These are phyloP conservation scores for Glaucopsyche alexis DNA, from an alignment of 2,888 invertebrate species.

Conservation along the genomic window DNA sequence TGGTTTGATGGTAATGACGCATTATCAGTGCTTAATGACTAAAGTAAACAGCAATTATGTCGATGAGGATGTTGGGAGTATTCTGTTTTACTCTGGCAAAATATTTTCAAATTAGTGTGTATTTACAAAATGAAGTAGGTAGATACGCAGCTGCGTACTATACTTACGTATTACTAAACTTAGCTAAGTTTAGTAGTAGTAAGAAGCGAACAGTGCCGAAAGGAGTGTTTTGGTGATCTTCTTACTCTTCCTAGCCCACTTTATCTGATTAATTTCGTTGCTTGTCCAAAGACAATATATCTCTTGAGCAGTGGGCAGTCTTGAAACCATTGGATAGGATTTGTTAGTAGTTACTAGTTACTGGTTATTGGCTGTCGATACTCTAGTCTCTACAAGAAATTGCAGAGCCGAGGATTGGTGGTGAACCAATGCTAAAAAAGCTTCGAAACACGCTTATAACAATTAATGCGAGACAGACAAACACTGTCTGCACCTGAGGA, in stretches of 20 bases:
- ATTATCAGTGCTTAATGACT: background rate
- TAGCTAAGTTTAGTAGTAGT: too few relatives aligned
- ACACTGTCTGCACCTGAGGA: background rate
- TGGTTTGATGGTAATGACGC: background rate
- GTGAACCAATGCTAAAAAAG: too few relatives aligned
- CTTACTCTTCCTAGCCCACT: background rate
- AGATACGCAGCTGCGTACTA: background rate
- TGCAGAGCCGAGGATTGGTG: too few relatives aligned
- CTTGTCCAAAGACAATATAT: background rate
- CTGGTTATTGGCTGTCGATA: too few relatives aligned
- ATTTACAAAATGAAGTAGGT: background rate
- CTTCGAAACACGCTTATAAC: too few relatives aligned
- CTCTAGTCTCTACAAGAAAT: too few relatives aligned
- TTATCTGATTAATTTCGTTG: background rate
- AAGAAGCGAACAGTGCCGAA: too few relatives aligned
- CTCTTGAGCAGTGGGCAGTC: too few relatives aligned
- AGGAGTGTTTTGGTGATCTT: background rate
- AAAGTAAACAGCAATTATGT: slow-evolving; percentile 1
- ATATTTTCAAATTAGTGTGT: background rate
- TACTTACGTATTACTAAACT: too few relatives aligned
- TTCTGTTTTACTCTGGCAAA: background rate
- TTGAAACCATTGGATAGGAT: too few relatives aligned
- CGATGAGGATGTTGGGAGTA: background rate
- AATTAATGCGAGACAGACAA: too few relatives aligned
- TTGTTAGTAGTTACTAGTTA: too few relatives aligned